A percentile compares a stretch with the other conserved stretches of the same genome.
Evolutionary conservation across 2,888 invertebrate species (phyloP).

Genomic region (Lasioglossum morio): DNA sequence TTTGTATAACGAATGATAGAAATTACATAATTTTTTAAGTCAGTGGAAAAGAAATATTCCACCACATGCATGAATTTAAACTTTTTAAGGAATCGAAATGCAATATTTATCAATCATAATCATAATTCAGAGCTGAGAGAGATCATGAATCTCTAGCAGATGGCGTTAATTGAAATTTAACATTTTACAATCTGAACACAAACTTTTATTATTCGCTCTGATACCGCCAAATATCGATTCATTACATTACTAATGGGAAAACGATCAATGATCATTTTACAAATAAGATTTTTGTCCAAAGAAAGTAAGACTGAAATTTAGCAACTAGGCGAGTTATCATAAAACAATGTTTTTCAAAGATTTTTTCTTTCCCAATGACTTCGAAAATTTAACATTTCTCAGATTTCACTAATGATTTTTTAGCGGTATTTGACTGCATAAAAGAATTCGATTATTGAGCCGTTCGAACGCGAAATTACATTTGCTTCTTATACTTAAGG

Average conservation of each 20-base stretch:
- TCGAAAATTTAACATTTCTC: slow-evolving; percentile 1
- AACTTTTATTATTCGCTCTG: background rate
- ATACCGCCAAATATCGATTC: background rate
- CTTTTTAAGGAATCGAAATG: background rate
- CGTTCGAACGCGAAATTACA: background rate
- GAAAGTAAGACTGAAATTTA: background rate
- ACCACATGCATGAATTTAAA: background rate
- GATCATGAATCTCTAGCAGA: background rate
- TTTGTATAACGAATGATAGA: background rate
- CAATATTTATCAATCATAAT: slow-evolving; percentile 4
- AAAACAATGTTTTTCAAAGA: background rate
- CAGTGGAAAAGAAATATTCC: slow-evolving; percentile 9
- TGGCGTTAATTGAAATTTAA: background rate
- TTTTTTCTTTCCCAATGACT: slow-evolving; percentile 6
- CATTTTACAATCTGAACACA: background rate
- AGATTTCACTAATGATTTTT: background rate
- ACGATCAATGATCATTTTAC: background rate
- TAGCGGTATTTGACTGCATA: background rate
- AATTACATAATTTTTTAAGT: slow-evolving; percentile 10
- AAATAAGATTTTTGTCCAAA: slow-evolving; percentile 4
- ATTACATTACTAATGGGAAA: background rate
- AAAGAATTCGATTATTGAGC: background rate
- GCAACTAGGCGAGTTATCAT: background rate
- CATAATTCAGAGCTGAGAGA: background rate
- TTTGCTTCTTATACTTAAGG: background rate